A percentile compares a stretch with the other conserved stretches of the same genome.
These are phyloP conservation scores for Steinernema feltiae DNA, from an alignment of 1,140 invertebrate species.

Conservation along the genomic window DNA sequence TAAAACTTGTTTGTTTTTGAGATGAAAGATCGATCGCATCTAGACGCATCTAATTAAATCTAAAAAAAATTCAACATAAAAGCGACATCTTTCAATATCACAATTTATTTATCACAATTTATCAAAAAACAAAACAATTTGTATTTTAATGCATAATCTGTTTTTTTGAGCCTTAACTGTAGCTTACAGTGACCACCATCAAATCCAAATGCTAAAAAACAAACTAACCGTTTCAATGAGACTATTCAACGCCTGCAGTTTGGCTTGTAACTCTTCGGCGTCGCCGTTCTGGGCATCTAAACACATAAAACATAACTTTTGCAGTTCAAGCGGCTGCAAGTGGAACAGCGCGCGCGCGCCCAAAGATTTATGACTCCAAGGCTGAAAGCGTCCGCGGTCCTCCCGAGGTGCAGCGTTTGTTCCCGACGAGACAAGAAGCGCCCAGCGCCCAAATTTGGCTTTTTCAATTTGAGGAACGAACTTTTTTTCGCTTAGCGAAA, in stretches of 20 bases:
- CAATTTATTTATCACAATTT: too few species aligned
- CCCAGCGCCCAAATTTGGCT: not conserved
- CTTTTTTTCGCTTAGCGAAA: not conserved
- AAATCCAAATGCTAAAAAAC: not conserved
- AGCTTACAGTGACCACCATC: conserved; percentile 12
- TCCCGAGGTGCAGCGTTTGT: too few species aligned
- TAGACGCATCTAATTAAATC: too few species aligned
- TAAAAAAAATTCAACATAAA: not conserved
- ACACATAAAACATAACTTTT: conserved; percentile 56
- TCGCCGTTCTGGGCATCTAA: conserved; percentile 80
- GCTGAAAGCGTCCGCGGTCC: not conserved
- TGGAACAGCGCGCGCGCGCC: too few species aligned
- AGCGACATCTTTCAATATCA: too few species aligned
- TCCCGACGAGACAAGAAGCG: too few species aligned
- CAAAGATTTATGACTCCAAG: not conserved
- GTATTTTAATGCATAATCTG: too few species aligned
- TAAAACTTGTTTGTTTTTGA: too few species aligned
- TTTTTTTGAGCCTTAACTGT: too few species aligned
- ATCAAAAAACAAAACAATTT: too few species aligned
- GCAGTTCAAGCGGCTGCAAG: too few species aligned
- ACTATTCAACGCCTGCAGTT: conserved; percentile 81
- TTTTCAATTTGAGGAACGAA: not conserved
- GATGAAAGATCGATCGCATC: too few species aligned
- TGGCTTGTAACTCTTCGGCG: conserved; percentile 80
- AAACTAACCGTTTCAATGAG: conserved; percentile 71